A percentile compares a stretch with the other conserved stretches of the same genome.
phyloP scores from a whole-genome alignment of 2,888 invertebrate species.

The Augochlorella aurata region DNA sequence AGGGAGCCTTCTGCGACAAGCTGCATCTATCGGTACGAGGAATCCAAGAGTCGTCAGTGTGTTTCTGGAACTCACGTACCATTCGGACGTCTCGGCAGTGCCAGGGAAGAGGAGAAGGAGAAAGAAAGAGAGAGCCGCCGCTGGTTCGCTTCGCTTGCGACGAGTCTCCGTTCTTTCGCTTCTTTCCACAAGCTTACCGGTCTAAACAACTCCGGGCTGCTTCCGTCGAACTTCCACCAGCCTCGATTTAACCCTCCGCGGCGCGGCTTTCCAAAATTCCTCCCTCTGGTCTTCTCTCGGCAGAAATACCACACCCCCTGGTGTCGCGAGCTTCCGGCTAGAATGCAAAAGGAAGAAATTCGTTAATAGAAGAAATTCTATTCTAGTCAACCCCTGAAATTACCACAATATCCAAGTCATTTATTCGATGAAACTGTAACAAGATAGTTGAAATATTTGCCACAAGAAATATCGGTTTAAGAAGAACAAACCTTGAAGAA shows the following conservation, averaged over 20 bases:
- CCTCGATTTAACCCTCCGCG: background rate
- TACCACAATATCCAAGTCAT: too few relatives aligned
- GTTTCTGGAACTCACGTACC: slow-evolving; percentile 78
- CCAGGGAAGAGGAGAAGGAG: background rate
- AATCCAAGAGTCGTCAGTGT: slow-evolving; percentile 74
- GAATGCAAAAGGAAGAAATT: too few relatives aligned
- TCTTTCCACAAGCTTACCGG: slow-evolving; percentile 28
- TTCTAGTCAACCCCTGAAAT: too few relatives aligned
- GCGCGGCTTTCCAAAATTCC: background rate
- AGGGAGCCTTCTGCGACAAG: slow-evolving; percentile 47
- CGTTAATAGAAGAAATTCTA: too few relatives aligned
- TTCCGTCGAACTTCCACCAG: slow-evolving; percentile 18
- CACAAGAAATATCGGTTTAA: too few relatives aligned
- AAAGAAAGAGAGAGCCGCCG: background rate
- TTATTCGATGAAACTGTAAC: too few relatives aligned
- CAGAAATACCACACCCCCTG: too few relatives aligned
- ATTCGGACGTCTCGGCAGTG: slow-evolving; percentile 59
- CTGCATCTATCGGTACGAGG: slow-evolving; percentile 66
- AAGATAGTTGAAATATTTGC: too few relatives aligned
- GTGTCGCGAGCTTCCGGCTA: too few relatives aligned
- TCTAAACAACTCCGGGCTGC: slow-evolving; percentile 32
- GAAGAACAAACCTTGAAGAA: too few relatives aligned
- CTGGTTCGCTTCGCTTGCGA: background rate
- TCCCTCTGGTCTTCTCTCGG: background rate
- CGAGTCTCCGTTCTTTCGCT: slow-evolving; percentile 46